Base-by-base conservation (phyloP, 2,797 vertebrate genomes). In the Enteromius unitaeniatus region DNA sequence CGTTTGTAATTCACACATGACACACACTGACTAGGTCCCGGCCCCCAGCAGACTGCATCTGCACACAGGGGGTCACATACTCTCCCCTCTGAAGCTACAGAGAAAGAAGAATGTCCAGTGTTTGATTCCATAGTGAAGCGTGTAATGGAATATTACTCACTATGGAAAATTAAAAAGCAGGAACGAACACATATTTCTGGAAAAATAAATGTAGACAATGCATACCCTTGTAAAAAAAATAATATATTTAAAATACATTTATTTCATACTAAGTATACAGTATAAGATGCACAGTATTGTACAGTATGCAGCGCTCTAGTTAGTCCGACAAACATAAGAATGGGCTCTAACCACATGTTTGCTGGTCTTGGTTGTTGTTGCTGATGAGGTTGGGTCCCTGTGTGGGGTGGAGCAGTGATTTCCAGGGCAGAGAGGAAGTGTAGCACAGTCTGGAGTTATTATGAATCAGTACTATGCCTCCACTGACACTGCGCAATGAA, bases 391-490 rank as follows among this genome's bases (percentile, higher is more conserved):
- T 92, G 31, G 91, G 92, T 15, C 92, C 93, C 84, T 94, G 96
- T 1, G 94, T 93, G 1, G 95, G 94, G 87, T 96, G 96, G 37
- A 96, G 96, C 86, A 99, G 93, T 26, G 75, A 88, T 6, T 75
- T 81, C 98, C 97, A 99, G 42, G 95, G 96, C 78, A 97, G 91
- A 3, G 95, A 96, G 80, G 90, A 91, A 13, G 95, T 94, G 89
- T 97, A 98, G 91, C 98, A 99, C 84, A 99, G 95, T 83, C 88
- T 93, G 28, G 94, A 86, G 85, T 99, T 99, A 90, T 93, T 96
- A 91, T 97, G 94, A 85, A 99, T 65, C 21, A 99, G 95, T 19
- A 96, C 96, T 92, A 99, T 92, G 28, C 98, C 98, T 0, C 96
- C 97, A 82, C 96, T 96, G 91, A 99, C 91, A 37, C 97, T 97